A percentile compares a stretch with the other conserved stretches of the same genome.
phyloP scores from a whole-genome alignment of 2,797 vertebrate genomes.

The Halcyon badia region DNA sequence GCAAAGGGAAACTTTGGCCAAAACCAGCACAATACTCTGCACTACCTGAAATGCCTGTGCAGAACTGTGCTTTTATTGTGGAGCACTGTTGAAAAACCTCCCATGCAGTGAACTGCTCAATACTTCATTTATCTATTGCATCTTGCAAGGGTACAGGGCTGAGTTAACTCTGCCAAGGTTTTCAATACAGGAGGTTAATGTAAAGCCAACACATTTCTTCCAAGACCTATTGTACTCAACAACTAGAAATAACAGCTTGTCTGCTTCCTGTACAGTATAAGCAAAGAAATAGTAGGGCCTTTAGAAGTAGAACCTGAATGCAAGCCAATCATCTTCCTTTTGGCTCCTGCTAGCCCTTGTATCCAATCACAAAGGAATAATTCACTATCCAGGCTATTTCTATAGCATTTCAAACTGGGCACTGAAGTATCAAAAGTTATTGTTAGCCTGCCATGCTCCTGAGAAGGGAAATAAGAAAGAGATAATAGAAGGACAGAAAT shows the following conservation, averaged over 20 bases:
- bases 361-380: conserved; percentile 66
- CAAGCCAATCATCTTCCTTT: conserved; percentile 54
- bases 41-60: background rate
- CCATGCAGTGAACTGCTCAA: conserved; percentile 26
- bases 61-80: background rate
- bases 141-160: conserved; percentile 42
- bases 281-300: conserved; percentile 50
- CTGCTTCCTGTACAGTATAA: conserved; percentile 58
- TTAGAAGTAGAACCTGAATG: conserved; percentile 61
- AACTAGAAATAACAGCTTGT: conserved; percentile 65
- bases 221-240: conserved; percentile 59
- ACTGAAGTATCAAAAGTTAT: conserved; percentile 63
- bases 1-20: background rate
- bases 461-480: conserved; percentile 58
- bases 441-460: conserved; percentile 54
- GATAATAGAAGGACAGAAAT: conserved; percentile 52
- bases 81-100: background rate
- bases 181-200: conserved; percentile 57
- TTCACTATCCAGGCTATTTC: conserved; percentile 74
- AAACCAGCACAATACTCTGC: background rate
- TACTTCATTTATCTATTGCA: conserved; percentile 25
- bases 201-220: conserved; percentile 57
- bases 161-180: conserved; percentile 60
- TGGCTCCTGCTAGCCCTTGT: conserved; percentile 57
- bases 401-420: conserved; percentile 72